Evolutionary conservation across 2,888 invertebrate species (phyloP).

Genomic region (Dyspetes luteomarginatus): DNA sequence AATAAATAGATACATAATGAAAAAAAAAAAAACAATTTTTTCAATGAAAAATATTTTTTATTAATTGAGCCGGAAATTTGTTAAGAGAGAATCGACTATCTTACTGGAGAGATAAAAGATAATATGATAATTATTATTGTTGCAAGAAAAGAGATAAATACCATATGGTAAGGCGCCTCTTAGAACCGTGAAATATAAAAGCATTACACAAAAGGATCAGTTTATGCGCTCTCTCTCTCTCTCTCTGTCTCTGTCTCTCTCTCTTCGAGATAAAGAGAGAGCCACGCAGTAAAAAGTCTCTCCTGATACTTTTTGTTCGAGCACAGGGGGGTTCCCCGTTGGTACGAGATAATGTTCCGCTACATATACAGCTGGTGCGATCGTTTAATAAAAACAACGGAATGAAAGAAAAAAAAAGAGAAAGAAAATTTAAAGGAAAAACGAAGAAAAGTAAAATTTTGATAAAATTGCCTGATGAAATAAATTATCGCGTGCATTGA

Average conservation of each 20-base stretch:
- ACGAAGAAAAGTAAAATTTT: background rate
- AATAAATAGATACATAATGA: too few species aligned
- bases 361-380: background rate
- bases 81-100: background rate
- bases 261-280: too few species aligned
- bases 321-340: constrained; percentile 51
- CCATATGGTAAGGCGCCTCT: constrained; percentile 1
- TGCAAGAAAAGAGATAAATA: constrained; percentile 40
- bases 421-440: constrained; percentile 8
- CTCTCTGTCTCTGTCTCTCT: too few species aligned
- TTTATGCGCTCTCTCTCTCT: constrained; percentile 8
- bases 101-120: background rate
- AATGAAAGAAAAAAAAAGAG: constrained; percentile 19
- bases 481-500: constrained; percentile 5
- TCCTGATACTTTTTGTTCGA: constrained; percentile 47
- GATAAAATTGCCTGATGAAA: background rate
- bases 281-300: constrained; percentile 5
- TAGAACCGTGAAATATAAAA: constrained; percentile 54
- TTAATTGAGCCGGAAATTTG: background rate
- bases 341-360: constrained; percentile 50
- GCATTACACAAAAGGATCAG: constrained; percentile 57
- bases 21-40: too few species aligned
- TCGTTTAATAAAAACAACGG: background rate
- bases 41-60: too few species aligned
- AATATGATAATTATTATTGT: background rate